A percentile compares a stretch with the other conserved stretches of the same genome.
phyloP scores from a whole-genome alignment of 2,113 vertebrate genomes.

The Machaerirhynchus nigripectus region DNA sequence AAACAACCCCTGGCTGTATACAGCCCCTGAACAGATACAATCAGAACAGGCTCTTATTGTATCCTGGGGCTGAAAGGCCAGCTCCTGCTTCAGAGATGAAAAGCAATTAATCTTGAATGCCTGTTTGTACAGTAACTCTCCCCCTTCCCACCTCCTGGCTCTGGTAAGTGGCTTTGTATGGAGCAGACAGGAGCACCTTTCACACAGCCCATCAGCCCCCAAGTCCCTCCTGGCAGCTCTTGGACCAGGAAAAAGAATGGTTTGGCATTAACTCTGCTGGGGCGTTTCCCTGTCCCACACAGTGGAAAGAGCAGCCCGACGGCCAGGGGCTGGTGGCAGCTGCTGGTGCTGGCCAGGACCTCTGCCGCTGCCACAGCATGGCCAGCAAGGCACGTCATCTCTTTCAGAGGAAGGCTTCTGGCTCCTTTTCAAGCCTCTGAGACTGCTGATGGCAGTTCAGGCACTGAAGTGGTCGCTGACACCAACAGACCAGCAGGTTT shows the following conservation, averaged over 20 bases:
- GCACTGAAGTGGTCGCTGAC: rapidly evolving
- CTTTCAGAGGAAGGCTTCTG: not conserved
- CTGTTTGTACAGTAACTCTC: slow-evolving; percentile 48
- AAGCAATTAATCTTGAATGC: slow-evolving; percentile 61
- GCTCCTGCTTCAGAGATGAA: slow-evolving; percentile 25
- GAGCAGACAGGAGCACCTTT: slow-evolving; percentile 34
- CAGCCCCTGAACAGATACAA: not conserved
- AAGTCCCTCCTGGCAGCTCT: not conserved
- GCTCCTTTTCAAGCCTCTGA: not conserved
- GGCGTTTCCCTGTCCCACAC: not conserved
- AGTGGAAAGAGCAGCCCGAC: not conserved
- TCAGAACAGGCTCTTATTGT: slow-evolving; percentile 55
- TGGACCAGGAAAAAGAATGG: not conserved
- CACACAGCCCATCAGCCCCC: not conserved
- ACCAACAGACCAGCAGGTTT: not conserved
- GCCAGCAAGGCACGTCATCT: not conserved
- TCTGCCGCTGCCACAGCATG: not conserved
- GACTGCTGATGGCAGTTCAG: not conserved
- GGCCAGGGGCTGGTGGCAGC: not conserved
- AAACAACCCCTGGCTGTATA: not conserved
- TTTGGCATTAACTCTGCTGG: not conserved
- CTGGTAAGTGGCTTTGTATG: slow-evolving; percentile 27
- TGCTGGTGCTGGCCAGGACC: not conserved
- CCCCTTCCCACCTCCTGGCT: slow-evolving; percentile 36
- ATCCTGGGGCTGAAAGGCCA: slow-evolving; percentile 23